phyloP scores from a whole-genome alignment of 2,797 vertebrate species.

The Paguma larvata region DNA sequence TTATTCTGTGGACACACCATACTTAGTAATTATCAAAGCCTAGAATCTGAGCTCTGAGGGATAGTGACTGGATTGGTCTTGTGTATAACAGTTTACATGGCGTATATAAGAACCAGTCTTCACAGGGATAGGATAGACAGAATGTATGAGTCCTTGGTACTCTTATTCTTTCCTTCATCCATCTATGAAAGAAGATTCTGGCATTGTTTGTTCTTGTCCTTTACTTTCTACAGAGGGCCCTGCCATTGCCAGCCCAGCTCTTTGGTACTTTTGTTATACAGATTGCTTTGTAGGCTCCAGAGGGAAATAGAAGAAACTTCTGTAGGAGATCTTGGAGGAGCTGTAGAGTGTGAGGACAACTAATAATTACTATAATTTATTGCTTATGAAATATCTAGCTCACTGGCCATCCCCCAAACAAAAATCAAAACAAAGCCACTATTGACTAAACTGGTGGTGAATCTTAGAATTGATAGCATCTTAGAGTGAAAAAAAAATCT shows the following conservation, averaged over 20 bases:
- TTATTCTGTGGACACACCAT: background rate
- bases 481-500: background rate
- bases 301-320: background rate
- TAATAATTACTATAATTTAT: background rate
- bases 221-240: background rate
- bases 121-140: background rate
- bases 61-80: background rate
- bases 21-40: background rate
- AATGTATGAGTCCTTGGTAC: background rate
- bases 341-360: background rate
- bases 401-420: background rate
- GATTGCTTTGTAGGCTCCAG: background rate
- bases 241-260: background rate
- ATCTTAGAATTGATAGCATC: background rate
- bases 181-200: background rate
- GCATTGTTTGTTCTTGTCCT: background rate
- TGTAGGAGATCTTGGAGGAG: background rate
- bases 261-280: background rate
- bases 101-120: background rate
- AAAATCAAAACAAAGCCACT: background rate
- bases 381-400: background rate
- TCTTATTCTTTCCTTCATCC: background rate
- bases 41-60: background rate
- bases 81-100: background rate
- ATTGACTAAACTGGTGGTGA: background rate